Base-by-base conservation (phyloP, 2,797 vertebrate species). In the Petrocephalus sullivani region DNA sequence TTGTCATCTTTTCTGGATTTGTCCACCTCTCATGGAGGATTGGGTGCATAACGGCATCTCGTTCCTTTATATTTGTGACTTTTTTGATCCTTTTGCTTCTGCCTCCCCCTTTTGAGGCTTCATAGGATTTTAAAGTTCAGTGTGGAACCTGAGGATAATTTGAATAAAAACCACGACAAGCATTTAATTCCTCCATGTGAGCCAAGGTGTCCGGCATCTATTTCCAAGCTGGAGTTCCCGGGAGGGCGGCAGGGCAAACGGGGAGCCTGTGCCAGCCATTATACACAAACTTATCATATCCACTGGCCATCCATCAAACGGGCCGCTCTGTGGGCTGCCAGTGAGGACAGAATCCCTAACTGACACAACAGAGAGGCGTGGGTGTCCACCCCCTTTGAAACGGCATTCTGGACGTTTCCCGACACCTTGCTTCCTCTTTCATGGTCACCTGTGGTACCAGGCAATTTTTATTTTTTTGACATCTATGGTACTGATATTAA, bases 301-400 rank as follows among this genome's bases (percentile, higher is more conserved):
- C 81, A 53, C 46, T 88, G 8, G 61, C 12, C 85, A 49, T 88
- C 86, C 67, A 21, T 89, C 89, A 88, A 81, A 89, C 82, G 54
- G 75, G 46, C n/a, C 16, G 10, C n/a, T 86, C 51, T 1, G 51
- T 88, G 67, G 86, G 87, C 85, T 83, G 19, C 12, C 5, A 33
- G 21, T 88, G 85, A 86, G 89, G 87, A 89, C 90, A 56, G 75
- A 87, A 88, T 92, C 91, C 81, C 90, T 91, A 92, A 90, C 89
- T 91, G 91, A 90, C 87, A 57, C 49, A 46, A 89, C 84, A 46
- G 88, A 88, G 84, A 33, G 53, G 88, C 28, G 61, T 23, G 21
- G 71, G 87, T 82, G 87, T 90, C 88, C 23, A 23, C 81, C 87
- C 91, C 88, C 87, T 89, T 89, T 88, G 82, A 88, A 90, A 81